Conservation (phyloP, 2,888 invertebrate genomes). For the Protophormia terraenovae region DNA sequence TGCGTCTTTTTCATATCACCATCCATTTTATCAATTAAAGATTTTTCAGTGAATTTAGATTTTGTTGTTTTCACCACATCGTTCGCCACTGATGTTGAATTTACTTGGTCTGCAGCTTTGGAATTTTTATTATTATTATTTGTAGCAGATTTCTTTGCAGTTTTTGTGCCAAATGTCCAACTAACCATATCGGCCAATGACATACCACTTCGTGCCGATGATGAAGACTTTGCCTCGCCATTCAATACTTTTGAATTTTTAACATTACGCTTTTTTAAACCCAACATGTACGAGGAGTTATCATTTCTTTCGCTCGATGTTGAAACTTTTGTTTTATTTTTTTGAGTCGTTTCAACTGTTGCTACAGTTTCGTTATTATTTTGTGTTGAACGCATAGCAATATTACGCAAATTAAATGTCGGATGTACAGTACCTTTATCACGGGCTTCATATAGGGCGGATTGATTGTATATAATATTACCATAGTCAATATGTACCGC, state of each 20-base stretch:
- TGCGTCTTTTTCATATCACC: constrained; percentile 54
- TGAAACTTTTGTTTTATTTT: constrained; percentile 35
- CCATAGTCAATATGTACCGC: constrained; percentile 88
- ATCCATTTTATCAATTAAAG: constrained; percentile 65
- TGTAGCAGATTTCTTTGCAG: constrained; percentile 15
- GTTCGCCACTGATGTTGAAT: constrained; percentile 45
- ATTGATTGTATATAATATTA: constrained; percentile 84
- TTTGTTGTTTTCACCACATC: constrained; percentile 50
- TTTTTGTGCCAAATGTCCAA: constrained; percentile 64
- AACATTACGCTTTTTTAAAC: constrained; percentile 62
- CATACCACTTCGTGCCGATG: constrained; percentile 25
- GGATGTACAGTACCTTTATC: constrained; percentile 83
- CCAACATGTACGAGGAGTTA: neutral
- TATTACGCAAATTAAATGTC: constrained; percentile 84
- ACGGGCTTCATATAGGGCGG: constrained; percentile 81
- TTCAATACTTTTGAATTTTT: constrained; percentile 42
- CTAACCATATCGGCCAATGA: constrained; percentile 63
- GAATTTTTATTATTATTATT: constrained; percentile 61
- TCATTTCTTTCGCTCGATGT: constrained; percentile 7
- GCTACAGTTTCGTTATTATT: constrained; percentile 26
- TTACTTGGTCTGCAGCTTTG: constrained; percentile 59
- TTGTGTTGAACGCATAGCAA: constrained; percentile 70
- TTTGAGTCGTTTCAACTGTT: constrained; percentile 52
- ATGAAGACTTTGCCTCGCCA: constrained; percentile 18
- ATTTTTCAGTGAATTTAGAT: constrained; percentile 65